Evolutionary conservation across 2,888 invertebrate species (phyloP).

Genomic region (Thecocarcelia acutangulata): DNA sequence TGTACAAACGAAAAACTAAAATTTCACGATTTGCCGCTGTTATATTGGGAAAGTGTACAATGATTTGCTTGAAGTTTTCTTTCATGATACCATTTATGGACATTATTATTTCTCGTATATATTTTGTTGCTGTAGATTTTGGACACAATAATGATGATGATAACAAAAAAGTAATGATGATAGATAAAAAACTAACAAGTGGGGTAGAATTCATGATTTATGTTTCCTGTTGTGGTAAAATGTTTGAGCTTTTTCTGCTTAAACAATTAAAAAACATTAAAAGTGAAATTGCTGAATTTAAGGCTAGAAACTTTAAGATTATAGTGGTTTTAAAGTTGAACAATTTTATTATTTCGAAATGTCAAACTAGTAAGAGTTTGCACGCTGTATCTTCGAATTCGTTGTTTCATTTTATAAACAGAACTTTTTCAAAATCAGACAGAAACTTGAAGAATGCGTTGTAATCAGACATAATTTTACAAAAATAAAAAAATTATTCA

Average conservation of each 20-base stretch:
- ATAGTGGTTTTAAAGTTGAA: too few relatives aligned
- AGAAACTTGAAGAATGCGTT: too few relatives aligned
- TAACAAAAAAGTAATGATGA: conserved; percentile 14
- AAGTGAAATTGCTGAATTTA: not conserved
- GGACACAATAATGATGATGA: conserved; percentile 1
- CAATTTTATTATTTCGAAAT: too few relatives aligned
- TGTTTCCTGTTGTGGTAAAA: conserved; percentile 21
- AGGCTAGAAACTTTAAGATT: too few relatives aligned
- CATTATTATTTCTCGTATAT: conserved; percentile 29
- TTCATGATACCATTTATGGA: conserved; percentile 20
- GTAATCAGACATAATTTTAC: too few relatives aligned
- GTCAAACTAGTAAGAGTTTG: too few relatives aligned
- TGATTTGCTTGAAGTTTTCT: conserved; percentile 48
- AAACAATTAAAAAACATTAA: not conserved
- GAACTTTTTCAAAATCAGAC: too few relatives aligned
- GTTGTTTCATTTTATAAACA: too few relatives aligned
- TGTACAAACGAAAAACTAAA: conserved; percentile 24
- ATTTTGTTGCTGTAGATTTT: conserved; percentile 8
- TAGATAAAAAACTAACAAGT: conserved; percentile 18
- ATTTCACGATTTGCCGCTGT: conserved; percentile 53
- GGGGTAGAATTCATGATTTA: conserved; percentile 44
- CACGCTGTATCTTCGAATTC: too few relatives aligned
- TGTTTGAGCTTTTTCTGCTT: not conserved
- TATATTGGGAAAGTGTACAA: conserved; percentile 52
- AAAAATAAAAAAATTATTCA: too few relatives aligned